Base-by-base conservation (phyloP, 92 coral and sea anemone species). In the Porites rus region DNA sequence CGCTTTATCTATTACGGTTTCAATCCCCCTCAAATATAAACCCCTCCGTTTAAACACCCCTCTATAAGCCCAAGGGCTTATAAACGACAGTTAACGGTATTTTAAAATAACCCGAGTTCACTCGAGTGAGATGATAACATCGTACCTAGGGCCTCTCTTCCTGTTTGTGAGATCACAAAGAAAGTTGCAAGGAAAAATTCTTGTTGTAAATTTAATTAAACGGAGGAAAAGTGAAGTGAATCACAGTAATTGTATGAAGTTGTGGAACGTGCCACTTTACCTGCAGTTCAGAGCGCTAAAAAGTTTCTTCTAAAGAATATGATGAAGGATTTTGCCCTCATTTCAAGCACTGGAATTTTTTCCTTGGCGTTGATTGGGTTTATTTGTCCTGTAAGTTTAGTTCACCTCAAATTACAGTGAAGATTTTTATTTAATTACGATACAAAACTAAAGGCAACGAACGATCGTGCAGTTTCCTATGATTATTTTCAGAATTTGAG, bases 181-280 rank as follows among this genome's bases (percentile, higher is more conserved):
- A 53, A 52, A 1, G 43, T 52, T 21, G 65, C 65, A 21, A 58
- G 78, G 21, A 74, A 73, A 73, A 8, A 73, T 38, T 73, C 77
- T 19, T 38, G 77, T 51, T 73, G 17, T 10, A 50, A 19, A 74
- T 52, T 53, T 21, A 38, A 74, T 3, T 53, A 74, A 74, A 20
- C 63, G 63, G 3, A 11, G 13, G 63, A 59, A 11, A 11, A 11
- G 16, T 7, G 66, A 11, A 11, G 16, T 7, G 66, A 16, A 8
- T 7, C 5, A 16, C n/a, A 16, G 6, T 16, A 4, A 11, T n/a
- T 62, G 17, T 20, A 16, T 2, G 3, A 11, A 0, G 18, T 62
- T 62, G 66, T 11, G 17, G 63, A 59, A 59, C 46, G 46, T 38
- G 46, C 7, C 46, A 38, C 46, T 38, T 38, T 38, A 38, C 7